Base-by-base conservation (phyloP, 1,140 invertebrate species). In the Ceratoteleas bidentatus region DNA sequence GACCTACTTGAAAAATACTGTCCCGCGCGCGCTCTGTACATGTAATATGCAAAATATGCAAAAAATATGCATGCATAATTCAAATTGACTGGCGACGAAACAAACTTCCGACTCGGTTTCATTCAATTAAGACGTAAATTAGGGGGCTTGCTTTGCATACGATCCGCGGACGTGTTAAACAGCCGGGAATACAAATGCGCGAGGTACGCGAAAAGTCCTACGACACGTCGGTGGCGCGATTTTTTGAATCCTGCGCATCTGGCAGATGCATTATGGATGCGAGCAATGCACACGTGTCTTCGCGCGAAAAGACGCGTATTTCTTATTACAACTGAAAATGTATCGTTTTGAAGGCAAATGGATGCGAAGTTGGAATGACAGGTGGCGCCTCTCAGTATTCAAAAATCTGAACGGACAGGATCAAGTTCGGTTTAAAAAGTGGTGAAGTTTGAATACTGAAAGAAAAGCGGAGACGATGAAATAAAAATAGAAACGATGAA, bases 111-210 rank as follows among this genome's bases (percentile, higher is more conserved):
- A 4, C 45, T 47, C 45, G 45, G 45, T 47, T 47, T 47, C 45
- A 47, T 47, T 47, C 45, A 47, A 47, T 47, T 47, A 47, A 13
- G 45, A 13, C 45, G 45, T n/a, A 47, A 47, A 47, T 47, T 47
- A 47, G 45, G 13, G 13, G 13, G 11, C 13, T 47, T 11, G 45
- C 13, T 47, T 47, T 47, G 11, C 45, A 14, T 47, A 47, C 13
- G 13, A 13, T 47, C 45, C 45, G 13, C 45, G 13, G 45, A 9
- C 36, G 36, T 40, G 36, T 40, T 40, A 40, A 40, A 40, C 36
- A 40, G 36, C 36, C 10, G 36, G 10, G 36, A 40, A 40, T 40
- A 40, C 36, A 40, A 40, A 40, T 40, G 36, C 10, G 36, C 10
- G 36, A 40, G 7, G 36, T 40, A 40, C 36, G 36, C 10, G 36